Percentiles rank a stretch among this genome's conserved stretches.
phyloP scores from a whole-genome alignment of 2,888 invertebrate genomes.

The Epinotia brunnichana region DNA sequence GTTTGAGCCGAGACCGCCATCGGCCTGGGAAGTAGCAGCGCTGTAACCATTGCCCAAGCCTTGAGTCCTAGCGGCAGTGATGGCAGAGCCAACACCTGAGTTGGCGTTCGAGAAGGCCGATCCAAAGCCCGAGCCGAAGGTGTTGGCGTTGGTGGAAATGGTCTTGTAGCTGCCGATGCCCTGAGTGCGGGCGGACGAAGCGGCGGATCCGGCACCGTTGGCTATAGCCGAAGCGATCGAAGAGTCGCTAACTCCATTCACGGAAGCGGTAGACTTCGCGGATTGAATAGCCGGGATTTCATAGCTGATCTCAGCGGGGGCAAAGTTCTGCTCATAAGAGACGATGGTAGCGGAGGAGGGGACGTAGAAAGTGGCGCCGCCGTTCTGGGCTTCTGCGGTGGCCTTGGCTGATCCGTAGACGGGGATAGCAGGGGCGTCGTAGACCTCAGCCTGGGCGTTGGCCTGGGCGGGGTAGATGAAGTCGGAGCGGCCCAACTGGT shows the following conservation, averaged over 20 bases:
- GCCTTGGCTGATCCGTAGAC: conserved; percentile 54
- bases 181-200: conserved; percentile 65
- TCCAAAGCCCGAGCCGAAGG: conserved; percentile 57
- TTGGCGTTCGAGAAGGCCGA: conserved; percentile 68
- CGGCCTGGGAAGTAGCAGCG: conserved; percentile 64
- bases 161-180: conserved; percentile 58
- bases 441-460: conserved; percentile 59
- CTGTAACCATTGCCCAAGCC: conserved; percentile 57
- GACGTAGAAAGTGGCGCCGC: conserved; percentile 62
- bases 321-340: conserved; percentile 71
- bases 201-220: conserved; percentile 62
- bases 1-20: conserved; percentile 52
- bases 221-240: conserved; percentile 61
- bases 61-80: conserved; percentile 61
- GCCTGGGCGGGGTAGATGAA: conserved; percentile 61
- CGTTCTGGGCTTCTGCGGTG: conserved; percentile 53
- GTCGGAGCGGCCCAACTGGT: conserved; percentile 57
- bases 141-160: conserved; percentile 67
- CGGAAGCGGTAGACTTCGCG: conserved; percentile 64
- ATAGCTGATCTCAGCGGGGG: conserved; percentile 56
- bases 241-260: conserved; percentile 61
- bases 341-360: conserved; percentile 68
- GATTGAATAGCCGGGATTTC: conserved; percentile 51
- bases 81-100: conserved; percentile 58
- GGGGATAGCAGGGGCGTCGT: conserved; percentile 53